phyloP scores from a whole-genome alignment of 2,113 vertebrate genomes.

The Epinephelus moara region DNA sequence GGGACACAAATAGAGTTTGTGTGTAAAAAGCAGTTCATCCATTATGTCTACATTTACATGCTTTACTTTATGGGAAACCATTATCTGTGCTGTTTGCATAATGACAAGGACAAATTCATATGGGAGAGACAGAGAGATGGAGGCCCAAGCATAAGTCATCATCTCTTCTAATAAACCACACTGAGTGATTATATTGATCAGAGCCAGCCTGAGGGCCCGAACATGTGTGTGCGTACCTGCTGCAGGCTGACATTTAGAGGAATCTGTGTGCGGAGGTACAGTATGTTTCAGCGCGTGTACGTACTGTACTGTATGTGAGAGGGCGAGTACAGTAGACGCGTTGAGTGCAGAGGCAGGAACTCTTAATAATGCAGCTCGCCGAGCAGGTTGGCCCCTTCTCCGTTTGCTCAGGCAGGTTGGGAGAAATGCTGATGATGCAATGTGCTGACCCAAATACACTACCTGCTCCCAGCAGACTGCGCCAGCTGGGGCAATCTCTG shows the following conservation, averaged over 20 bases:
- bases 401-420: constrained; percentile 86
- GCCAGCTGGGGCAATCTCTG: constrained; percentile 82
- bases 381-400: constrained; percentile 72
- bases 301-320: background rate
- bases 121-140: background rate
- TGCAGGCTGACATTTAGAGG: background rate
- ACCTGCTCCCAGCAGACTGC: constrained; percentile 85
- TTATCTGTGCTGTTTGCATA: constrained; percentile 13
- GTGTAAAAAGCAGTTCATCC: background rate
- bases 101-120: background rate
- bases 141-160: background rate
- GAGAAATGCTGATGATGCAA: constrained; percentile 89
- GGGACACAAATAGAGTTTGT: too few relatives aligned
- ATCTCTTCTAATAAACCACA: constrained; percentile 32
- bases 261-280: background rate
- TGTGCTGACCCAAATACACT: constrained; percentile 90
- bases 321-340: constrained; percentile 24
- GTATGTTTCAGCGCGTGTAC: background rate
- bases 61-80: background rate
- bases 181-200: constrained; percentile 37
- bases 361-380: constrained; percentile 84
- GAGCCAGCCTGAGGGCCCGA: background rate
- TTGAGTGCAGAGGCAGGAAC: constrained; percentile 54
- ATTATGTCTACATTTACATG: background rate
- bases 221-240: background rate